Conservation (phyloP, 2,888 invertebrate genomes). For the Furcula furcula region DNA sequence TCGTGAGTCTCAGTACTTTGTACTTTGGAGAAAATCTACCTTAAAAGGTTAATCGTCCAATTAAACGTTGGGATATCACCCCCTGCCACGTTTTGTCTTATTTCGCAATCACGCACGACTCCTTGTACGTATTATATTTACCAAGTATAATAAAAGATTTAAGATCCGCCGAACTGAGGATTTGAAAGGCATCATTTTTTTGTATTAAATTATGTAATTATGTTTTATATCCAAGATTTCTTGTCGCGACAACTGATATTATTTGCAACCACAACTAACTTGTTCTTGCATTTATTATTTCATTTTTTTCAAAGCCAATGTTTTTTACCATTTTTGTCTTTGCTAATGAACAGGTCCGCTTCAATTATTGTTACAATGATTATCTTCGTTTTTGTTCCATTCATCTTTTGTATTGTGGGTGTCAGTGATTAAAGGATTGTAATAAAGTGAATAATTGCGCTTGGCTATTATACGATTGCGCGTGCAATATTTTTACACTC, state of each 20-base stretch:
- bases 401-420: constrained; percentile 21
- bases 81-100: constrained; percentile 42
- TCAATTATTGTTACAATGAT: constrained; percentile 36
- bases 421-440: constrained; percentile 12
- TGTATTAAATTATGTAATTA: constrained; percentile 19
- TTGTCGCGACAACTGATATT: constrained; percentile 18
- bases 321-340: constrained; percentile 25
- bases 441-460: constrained; percentile 8
- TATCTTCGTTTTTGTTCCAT: constrained; percentile 32
- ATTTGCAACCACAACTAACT: constrained; percentile 29
- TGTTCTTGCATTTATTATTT: constrained; percentile 33
- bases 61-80: constrained; percentile 45
- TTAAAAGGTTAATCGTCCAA: constrained; percentile 50
- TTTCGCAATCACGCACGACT: constrained; percentile 44
- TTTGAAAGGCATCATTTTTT: no score
- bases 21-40: constrained; percentile 46
- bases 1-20: constrained; percentile 47
- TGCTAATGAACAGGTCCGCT: constrained; percentile 35
- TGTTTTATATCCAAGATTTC: constrained; percentile 15
- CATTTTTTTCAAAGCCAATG: constrained; percentile 22
- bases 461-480: constrained; percentile 11
- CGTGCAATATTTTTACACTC: constrained; percentile 3
- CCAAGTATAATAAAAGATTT: constrained; percentile 23
- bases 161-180: constrained; percentile 13
- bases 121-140: constrained; percentile 24